A percentile compares a stretch with the other conserved stretches of the same genome.
Evolutionary conservation across 2,113 vertebrate genomes (phyloP).

Genomic region (Pterocles orientalis): DNA sequence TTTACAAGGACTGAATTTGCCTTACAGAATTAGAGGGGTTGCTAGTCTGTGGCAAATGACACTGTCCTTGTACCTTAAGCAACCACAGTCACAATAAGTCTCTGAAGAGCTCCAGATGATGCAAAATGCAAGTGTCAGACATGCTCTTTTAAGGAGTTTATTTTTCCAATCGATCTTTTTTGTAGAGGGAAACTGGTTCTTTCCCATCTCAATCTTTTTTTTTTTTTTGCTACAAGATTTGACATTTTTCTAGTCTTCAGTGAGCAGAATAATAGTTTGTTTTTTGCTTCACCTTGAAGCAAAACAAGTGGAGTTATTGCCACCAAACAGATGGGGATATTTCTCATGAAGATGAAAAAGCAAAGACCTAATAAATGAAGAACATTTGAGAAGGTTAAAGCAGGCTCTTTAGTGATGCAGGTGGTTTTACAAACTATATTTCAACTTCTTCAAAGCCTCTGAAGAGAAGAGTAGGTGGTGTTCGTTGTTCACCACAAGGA

Average conservation of each 20-base stretch:
- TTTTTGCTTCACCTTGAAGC: conserved; percentile 47
- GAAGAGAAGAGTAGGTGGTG: background rate
- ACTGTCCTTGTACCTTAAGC: background rate
- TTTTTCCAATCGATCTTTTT: conserved; percentile 4
- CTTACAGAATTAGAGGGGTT: background rate
- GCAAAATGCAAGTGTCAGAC: background rate
- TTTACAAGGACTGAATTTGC: background rate
- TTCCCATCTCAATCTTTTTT: background rate
- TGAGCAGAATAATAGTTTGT: conserved; percentile 30
- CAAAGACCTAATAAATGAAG: conserved; percentile 17
- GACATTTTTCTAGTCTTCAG: conserved; percentile 26
- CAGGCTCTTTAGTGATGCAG: background rate
- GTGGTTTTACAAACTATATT: background rate
- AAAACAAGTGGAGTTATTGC: conserved; percentile 29
- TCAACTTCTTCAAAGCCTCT: background rate
- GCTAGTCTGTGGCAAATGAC: background rate
- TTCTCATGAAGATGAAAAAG: conserved; percentile 40
- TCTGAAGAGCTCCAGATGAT: conserved; percentile 14
- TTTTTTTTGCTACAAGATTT: conserved; percentile 23
- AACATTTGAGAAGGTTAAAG: conserved; percentile 34
- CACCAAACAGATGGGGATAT: conserved; percentile 28
- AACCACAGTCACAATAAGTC: background rate
- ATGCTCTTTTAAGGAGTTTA: background rate
- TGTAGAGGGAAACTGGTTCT: background rate
- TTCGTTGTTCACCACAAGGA: background rate